These are phyloP conservation scores for Vespertilio murinus DNA, from an alignment of 2,797 vertebrate genomes.

Conservation along the genomic window DNA sequence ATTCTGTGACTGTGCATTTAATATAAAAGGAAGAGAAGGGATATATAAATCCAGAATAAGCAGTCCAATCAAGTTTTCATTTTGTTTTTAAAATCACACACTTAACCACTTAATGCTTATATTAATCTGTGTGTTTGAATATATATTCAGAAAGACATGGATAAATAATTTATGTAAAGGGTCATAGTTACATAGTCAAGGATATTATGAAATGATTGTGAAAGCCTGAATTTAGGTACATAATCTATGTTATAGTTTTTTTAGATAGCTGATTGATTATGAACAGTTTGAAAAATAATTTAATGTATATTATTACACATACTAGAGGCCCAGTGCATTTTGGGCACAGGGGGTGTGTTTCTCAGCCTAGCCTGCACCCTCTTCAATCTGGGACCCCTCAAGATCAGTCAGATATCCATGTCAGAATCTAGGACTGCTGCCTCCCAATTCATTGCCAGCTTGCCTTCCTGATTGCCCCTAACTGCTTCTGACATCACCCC, in stretches of 20 bases:
- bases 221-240: not conserved
- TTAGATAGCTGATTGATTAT: not conserved
- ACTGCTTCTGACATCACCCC: too few species aligned
- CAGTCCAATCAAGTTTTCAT: not conserved
- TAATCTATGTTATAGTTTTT: not conserved
- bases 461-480: too few species aligned
- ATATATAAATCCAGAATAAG: not conserved
- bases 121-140: not conserved
- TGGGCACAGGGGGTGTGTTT: too few species aligned
- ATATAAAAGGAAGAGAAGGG: not conserved
- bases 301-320: too few species aligned
- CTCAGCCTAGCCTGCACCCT: too few species aligned
- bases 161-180: not conserved
- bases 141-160: not conserved
- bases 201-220: not conserved
- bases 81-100: not conserved
- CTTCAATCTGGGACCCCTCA: too few species aligned
- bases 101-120: not conserved
- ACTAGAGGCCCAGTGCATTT: too few species aligned
- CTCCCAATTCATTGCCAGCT: too few species aligned
- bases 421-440: too few species aligned
- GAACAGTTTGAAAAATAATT: not conserved
- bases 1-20: not conserved
- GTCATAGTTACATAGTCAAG: not conserved
- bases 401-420: too few species aligned